Conservation (phyloP, 2,888 invertebrate species). For the Schrankia costaestrigalis region DNA sequence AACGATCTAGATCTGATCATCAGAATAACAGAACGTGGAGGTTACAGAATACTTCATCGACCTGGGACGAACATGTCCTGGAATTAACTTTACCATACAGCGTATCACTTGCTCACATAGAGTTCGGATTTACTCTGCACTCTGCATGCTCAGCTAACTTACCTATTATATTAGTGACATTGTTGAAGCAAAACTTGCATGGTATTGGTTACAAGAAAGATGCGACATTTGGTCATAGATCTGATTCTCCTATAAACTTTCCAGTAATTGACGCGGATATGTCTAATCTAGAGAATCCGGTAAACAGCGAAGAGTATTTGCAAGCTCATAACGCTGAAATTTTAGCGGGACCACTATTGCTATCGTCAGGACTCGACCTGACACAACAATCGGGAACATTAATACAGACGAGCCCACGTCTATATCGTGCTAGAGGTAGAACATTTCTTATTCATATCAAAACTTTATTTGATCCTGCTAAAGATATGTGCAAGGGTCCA, state of each 20-base stretch:
- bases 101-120: slow-evolving; percentile 92
- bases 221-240: slow-evolving; percentile 64
- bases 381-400: slow-evolving; percentile 92
- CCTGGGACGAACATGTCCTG: slow-evolving; percentile 96
- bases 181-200: slow-evolving; percentile 81
- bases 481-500: slow-evolving; percentile 75
- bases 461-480: slow-evolving; percentile 84
- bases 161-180: slow-evolving; percentile 89
- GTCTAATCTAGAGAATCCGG: slow-evolving; percentile 84
- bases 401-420: slow-evolving; percentile 91
- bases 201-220: slow-evolving; percentile 79
- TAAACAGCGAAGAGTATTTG: slow-evolving; percentile 88
- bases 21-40: slow-evolving; percentile 95
- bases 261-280: slow-evolving; percentile 60
- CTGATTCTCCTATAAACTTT: slow-evolving; percentile 64
- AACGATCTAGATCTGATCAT: slow-evolving; percentile 92
- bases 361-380: slow-evolving; percentile 90
- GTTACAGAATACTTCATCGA: slow-evolving; percentile 91
- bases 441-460: slow-evolving; percentile 91
- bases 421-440: slow-evolving; percentile 88
- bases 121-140: slow-evolving; percentile 92
- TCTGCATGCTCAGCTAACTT: slow-evolving; percentile 86
- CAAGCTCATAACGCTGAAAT: slow-evolving; percentile 94
- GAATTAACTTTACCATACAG: slow-evolving; percentile 92
- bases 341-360: slow-evolving; percentile 92